Base-by-base conservation (phyloP, 35 echinoderm and acorn worm genomes). In the Heliocidaris tuberculata region DNA sequence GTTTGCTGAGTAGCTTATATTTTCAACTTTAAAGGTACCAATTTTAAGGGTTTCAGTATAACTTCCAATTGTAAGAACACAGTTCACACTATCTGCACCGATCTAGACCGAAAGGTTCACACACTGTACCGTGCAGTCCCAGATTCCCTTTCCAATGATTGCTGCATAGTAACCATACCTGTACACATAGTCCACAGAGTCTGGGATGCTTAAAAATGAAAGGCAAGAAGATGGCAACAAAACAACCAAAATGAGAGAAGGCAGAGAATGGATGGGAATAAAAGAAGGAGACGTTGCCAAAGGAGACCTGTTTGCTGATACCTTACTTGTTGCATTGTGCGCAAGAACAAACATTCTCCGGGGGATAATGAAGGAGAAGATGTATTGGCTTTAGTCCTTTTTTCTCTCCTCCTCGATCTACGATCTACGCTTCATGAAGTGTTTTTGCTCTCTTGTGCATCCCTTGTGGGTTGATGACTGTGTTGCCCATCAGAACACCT, bases 361-460 rank as follows among this genome's bases (percentile, higher is more conserved):
- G 65, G 65, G 65, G 65, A 78, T 78, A 78, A 78, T 78, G 65
- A 78, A 78, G 65, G 8, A 78, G 65, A 78, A 78, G 65, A 78
- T n/a, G 65, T 78, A 78, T 78, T 78, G 65, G 65, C 65, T 78
- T 78, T 78, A 24, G 24, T 27, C 27, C 65, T 5, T 27, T 78
- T 78, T 78, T n/a, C 17, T 78, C 65, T 78, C 65, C 65, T 78
- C 21, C 65, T 78, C 65, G 65, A 78, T 78, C 65, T n/a, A 78
- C 65, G 65, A 78, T 78, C 65, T 78, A 27, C 65, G 65, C 65
- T 78, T 78, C 65, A 78, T 78, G 65, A 78, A 78, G 65, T 78
- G 65, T 78, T 78, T 78, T 78, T n/a, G 65, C 65, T 78, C 65
- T 78, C 65, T 24, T 78, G 21, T 78, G 65, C 21, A 78, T 78